Conservation (phyloP, 92 coral and sea anemone species). For the Isaurus tuberculatus region DNA sequence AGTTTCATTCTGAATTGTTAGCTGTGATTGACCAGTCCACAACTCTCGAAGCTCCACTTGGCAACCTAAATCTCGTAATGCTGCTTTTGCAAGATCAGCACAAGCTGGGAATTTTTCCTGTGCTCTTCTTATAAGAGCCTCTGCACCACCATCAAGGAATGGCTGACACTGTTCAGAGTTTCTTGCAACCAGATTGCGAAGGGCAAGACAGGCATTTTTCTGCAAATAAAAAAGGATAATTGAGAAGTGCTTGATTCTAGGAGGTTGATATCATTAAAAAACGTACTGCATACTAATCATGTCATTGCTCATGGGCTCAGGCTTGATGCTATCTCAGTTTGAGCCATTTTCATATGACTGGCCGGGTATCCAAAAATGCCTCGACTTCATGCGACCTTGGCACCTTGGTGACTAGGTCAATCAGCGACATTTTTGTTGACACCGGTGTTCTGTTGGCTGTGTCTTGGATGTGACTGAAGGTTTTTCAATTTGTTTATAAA, state of each 20-base stretch:
- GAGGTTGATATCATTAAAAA: background rate
- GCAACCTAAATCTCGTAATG: constrained; percentile 84
- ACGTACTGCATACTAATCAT: no score
- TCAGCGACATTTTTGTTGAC: no score
- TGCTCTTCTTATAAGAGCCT: constrained; percentile 73
- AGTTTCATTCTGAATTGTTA: constrained; percentile 10
- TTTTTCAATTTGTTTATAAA: no score
- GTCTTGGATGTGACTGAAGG: no score
- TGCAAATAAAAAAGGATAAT: constrained; percentile 15
- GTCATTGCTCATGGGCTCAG: no score
- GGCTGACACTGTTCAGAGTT: constrained; percentile 83
- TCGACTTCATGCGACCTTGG: no score
- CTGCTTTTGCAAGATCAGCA: constrained; percentile 87
- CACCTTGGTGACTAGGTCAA: no score
- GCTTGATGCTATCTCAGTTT: no score
- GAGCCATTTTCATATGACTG: no score
- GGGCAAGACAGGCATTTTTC: constrained; percentile 86
- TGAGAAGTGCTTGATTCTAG: background rate
- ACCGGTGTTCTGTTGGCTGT: no score
- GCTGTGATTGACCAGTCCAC: constrained; percentile 74
- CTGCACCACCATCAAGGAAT: constrained; percentile 83
- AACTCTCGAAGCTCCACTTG: constrained; percentile 83
- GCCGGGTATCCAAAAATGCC: no score
- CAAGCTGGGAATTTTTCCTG: constrained; percentile 68
- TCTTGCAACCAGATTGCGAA: constrained; percentile 82